Evolutionary conservation across 2,888 invertebrate genomes (phyloP).

Genomic region (Phengaris alcon): DNA sequence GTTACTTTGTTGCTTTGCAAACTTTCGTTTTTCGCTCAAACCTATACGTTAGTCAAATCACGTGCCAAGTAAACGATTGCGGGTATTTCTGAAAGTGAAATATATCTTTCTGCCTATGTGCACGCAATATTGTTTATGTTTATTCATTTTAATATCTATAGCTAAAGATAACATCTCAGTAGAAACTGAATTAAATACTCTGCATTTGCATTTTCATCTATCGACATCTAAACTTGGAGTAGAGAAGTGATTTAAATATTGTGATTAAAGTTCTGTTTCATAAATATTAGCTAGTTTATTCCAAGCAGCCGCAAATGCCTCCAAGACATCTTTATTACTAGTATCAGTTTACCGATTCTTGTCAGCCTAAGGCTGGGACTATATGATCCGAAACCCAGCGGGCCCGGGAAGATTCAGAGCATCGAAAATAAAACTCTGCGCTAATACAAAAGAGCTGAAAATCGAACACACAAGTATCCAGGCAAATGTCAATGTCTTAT

Average conservation of each 20-base stretch:
- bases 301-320: too few relatives aligned
- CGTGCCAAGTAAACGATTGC: conserved; percentile 36
- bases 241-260: neutral
- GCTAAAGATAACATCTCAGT: neutral
- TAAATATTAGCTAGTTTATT: too few relatives aligned
- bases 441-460: too few relatives aligned
- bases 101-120: conserved; percentile 21
- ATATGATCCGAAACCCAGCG: too few relatives aligned
- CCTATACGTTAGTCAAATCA: conserved; percentile 39
- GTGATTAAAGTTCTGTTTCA: too few relatives aligned
- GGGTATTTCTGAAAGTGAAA: conserved; percentile 30
- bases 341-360: too few relatives aligned
- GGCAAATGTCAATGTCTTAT: too few relatives aligned
- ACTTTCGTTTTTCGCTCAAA: conserved; percentile 34
- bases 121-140: conserved; percentile 32
- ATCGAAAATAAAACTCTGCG: too few relatives aligned
- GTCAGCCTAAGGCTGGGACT: too few relatives aligned
- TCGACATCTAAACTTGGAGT: neutral
- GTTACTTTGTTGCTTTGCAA: conserved; percentile 39
- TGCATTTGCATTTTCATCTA: neutral
- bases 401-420: too few relatives aligned
- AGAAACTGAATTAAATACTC: conserved; percentile 11
- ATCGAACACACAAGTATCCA: too few relatives aligned
- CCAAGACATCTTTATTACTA: too few relatives aligned
- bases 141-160: conserved; percentile 26